These are phyloP conservation scores for Tragelaphus imberbis DNA, from an alignment of 2,113 vertebrate genomes.

Conservation along the genomic window DNA sequence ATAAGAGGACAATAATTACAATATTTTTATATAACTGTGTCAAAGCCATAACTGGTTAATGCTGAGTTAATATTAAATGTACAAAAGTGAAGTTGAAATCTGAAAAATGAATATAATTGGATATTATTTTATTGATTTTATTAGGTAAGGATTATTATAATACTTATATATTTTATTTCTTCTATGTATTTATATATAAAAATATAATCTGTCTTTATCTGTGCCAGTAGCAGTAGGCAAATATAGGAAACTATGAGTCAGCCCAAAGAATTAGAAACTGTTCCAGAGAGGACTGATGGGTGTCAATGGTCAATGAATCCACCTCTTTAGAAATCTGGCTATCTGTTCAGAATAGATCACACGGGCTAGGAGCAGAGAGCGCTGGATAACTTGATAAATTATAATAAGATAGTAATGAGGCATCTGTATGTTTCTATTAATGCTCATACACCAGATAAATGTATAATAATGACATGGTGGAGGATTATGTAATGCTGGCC, in stretches of 20 bases:
- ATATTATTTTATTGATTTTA: constrained; percentile 14
- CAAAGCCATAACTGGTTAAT: not conserved
- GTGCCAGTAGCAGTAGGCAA: not conserved
- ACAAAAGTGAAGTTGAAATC: constrained; percentile 12
- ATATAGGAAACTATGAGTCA: not conserved
- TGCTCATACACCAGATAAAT: not conserved
- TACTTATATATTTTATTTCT: not conserved
- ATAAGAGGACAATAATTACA: not conserved
- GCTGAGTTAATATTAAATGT: not conserved
- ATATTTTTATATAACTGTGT: not conserved
- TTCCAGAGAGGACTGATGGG: not conserved
- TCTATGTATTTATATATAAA: not conserved
- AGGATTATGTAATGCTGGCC: not conserved
- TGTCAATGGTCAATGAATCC: not conserved
- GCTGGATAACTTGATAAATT: not conserved
- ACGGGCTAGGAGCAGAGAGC: not conserved
- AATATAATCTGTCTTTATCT: not conserved
- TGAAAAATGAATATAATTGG: not conserved
- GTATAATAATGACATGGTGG: not conserved
- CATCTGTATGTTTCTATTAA: not conserved
- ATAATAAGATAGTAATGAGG: not conserved
- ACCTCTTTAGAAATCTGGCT: not conserved
- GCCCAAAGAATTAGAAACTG: not conserved
- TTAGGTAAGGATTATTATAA: not conserved
- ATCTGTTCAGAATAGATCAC: not conserved